phyloP scores from a whole-genome alignment of 2,888 invertebrate genomes.

The Euplexia lucipara region DNA sequence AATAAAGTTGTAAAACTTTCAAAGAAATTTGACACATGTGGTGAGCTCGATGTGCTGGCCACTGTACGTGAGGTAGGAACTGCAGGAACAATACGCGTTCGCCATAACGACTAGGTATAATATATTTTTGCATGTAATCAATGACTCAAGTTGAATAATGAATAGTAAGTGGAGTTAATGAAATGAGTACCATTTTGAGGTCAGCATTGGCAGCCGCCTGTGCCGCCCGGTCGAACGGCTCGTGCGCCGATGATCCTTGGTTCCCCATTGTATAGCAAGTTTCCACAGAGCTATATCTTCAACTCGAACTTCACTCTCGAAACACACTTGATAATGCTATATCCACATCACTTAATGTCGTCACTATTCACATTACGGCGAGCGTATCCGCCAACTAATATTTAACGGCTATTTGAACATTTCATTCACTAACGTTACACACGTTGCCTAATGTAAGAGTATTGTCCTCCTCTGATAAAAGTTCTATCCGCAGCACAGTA shows the following conservation, averaged over 20 bases:
- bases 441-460: conserved; percentile 77
- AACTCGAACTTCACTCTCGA: conserved; percentile 69
- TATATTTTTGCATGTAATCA: conserved; percentile 59
- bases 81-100: conserved; percentile 67
- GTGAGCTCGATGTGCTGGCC: too few relatives aligned
- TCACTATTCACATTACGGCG: conserved; percentile 62
- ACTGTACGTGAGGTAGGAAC: conserved; percentile 48
- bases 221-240: conserved; percentile 94
- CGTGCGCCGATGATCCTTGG: conserved; percentile 95
- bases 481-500: conserved; percentile 80
- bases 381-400: conserved; percentile 64
- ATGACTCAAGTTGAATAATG: conserved; percentile 71
- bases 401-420: conserved; percentile 75
- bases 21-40: too few relatives aligned
- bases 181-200: conserved; percentile 87
- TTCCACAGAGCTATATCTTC: conserved; percentile 60
- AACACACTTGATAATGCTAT: conserved; percentile 60
- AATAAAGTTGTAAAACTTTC: too few relatives aligned
- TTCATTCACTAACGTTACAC: conserved; percentile 75
- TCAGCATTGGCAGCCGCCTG: conserved; percentile 86
- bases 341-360: conserved; percentile 61
- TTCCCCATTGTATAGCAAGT: conserved; percentile 92
- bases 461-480: conserved; percentile 82
- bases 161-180: conserved; percentile 71
- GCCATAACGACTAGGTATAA: conserved; percentile 56